Conservation (phyloP, 1,140 invertebrate species). For the Tigriopus japonicus region DNA sequence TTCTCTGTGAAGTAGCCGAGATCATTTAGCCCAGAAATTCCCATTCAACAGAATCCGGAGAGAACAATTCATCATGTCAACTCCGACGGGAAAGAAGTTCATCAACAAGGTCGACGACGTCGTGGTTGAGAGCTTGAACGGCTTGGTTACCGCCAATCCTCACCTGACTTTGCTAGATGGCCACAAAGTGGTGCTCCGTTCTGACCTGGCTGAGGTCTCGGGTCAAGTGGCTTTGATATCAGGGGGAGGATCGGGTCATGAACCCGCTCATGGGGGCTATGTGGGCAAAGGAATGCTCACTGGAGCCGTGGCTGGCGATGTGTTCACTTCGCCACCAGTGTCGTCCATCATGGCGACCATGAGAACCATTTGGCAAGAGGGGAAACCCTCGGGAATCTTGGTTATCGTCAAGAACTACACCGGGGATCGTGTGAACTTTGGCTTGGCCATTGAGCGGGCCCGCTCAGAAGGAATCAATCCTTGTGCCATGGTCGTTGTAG, state of each 20-base stretch:
- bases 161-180: not conserved
- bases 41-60: too few species aligned
- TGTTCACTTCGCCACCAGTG: conserved; percentile 59
- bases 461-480: conserved; percentile 41
- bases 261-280: conserved; percentile 48
- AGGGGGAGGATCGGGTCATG: conserved; percentile 69
- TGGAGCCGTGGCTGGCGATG: conserved; percentile 47
- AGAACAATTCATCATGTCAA: too few species aligned
- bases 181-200: not conserved
- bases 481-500: conserved; percentile 29
- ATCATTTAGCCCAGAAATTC: too few species aligned
- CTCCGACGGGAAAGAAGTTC: not conserved
- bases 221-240: conserved; percentile 32
- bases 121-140: not conserved
- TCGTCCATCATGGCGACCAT: conserved; percentile 44
- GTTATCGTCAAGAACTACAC: conserved; percentile 56
- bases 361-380: conserved; percentile 25
- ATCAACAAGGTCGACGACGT: not conserved
- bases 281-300: conserved; percentile 56
- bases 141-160: not conserved
- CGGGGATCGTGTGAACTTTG: conserved; percentile 67
- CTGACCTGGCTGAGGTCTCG: not conserved
- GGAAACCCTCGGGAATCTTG: not conserved
- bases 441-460: conserved; percentile 52
- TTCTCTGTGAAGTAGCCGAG: too few species aligned